Base-by-base conservation (phyloP, 2,888 invertebrate genomes). In the Oscheius sp. region DNA sequence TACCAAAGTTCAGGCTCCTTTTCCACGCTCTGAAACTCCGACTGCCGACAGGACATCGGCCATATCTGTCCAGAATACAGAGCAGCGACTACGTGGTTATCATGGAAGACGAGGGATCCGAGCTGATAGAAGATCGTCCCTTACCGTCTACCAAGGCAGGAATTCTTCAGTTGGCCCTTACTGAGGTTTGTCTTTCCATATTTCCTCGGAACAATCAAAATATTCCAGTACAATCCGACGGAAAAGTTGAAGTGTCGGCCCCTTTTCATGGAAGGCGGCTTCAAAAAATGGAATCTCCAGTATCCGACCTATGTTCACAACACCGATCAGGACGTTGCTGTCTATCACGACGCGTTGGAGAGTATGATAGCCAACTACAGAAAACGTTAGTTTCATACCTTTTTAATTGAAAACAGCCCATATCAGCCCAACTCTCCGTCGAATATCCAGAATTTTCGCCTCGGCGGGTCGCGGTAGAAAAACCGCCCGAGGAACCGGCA, bases 231-330 rank as follows among this genome's bases (percentile, higher is more conserved):
- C 62, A 79, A 76, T 59, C 32, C 70, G 9, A 73, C 75, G 7
- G 70, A 68, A 48, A 74, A 72, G 13, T 78, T 76, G 33, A 77
- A 77, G 62, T 70, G 77, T 7, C 65, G 58, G 0, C 86, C 85
- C 0, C 37, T 86, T 29, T 79, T 83, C 55, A 79, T 87, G 77
- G 80, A 86, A 29, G 86, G 86, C 29, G 87, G 87, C 3, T 87
- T 86, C 73, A 60, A 75, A 13, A 68, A 71, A 42, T 87, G 86
- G 86, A 76, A 80, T 70, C 65, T 70, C 1, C 75, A 79, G 10
- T 84, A 82, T 70, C 81, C 82, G 51, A 73, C 65, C 55, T 82
- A 78, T 59, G 80, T 59, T 10, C 33, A 60, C 5, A 10, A 33
- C 2, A 11, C n/a, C 13, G 60, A 60, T 2, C 7, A 10, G 9